Evolutionary conservation across 2,888 invertebrate species (phyloP).

Genomic region (Lithophane semibrunnea): DNA sequence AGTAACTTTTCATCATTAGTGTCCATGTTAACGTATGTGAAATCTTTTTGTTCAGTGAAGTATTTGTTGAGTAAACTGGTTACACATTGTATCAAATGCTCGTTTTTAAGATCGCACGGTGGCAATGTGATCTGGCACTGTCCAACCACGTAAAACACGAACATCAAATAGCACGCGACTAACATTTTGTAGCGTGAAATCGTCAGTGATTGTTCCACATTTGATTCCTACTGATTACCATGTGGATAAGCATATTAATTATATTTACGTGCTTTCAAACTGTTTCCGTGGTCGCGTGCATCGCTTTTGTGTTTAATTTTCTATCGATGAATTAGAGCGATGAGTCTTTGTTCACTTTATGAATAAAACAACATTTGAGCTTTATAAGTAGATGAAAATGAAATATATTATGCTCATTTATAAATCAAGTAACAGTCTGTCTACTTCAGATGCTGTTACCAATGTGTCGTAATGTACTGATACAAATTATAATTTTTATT

Average conservation of each 20-base stretch:
- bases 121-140: constrained; percentile 31
- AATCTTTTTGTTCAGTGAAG: constrained; percentile 42
- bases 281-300: background rate
- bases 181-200: constrained; percentile 46
- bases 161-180: constrained; percentile 34
- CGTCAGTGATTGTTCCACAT: constrained; percentile 19
- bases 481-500: background rate
- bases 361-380: background rate
- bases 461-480: background rate
- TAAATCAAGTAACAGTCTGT: background rate
- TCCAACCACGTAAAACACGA: constrained; percentile 26
- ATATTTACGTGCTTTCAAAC: constrained; percentile 2
- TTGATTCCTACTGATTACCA: constrained; percentile 14
- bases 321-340: background rate
- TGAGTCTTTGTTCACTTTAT: background rate
- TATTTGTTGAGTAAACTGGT: constrained; percentile 45
- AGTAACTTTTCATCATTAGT: constrained; percentile 36
- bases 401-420: no score
- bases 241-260: constrained; percentile 30
- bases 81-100: constrained; percentile 43
- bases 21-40: constrained; percentile 55
- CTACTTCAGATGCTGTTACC: no score
- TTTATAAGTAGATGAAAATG: no score
- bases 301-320: constrained; percentile 3
- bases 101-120: constrained; percentile 2